phyloP scores from a whole-genome alignment of 2,113 vertebrate genomes.

The Chaetodon auriga region DNA sequence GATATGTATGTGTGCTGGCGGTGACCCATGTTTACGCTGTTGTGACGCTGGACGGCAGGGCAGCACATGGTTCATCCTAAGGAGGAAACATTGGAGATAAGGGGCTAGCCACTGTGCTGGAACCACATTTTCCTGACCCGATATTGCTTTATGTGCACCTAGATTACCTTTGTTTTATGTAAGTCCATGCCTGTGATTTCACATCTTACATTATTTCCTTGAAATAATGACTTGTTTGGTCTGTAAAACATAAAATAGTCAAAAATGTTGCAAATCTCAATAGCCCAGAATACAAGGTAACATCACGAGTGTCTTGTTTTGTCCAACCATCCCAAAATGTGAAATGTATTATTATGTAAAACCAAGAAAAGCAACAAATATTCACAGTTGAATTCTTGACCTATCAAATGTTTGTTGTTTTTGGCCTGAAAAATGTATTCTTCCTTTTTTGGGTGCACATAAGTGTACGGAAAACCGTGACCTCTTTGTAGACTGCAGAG shows the following conservation, averaged over 20 bases:
- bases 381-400: neutral
- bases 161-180: neutral
- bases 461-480: neutral
- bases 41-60: conserved; percentile 5
- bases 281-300: neutral
- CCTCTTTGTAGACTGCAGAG: neutral
- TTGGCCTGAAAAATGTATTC: too few relatives aligned
- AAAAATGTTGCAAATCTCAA: neutral
- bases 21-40: conserved; percentile 15
- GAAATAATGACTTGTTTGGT: neutral
- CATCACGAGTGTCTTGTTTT: neutral
- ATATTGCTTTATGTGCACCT: neutral
- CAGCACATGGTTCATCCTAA: neutral
- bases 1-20: conserved; percentile 5
- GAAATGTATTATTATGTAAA: neutral
- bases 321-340: neutral
- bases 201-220: neutral
- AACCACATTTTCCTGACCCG: neutral
- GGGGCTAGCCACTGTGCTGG: too few relatives aligned
- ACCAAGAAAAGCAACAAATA: too few relatives aligned
- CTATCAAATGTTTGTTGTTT: neutral
- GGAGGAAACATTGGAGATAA: neutral
- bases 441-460: neutral
- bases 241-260: neutral
- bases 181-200: neutral